Base-by-base conservation (phyloP, 2,888 invertebrate genomes). In the Hylaea fasciaria region DNA sequence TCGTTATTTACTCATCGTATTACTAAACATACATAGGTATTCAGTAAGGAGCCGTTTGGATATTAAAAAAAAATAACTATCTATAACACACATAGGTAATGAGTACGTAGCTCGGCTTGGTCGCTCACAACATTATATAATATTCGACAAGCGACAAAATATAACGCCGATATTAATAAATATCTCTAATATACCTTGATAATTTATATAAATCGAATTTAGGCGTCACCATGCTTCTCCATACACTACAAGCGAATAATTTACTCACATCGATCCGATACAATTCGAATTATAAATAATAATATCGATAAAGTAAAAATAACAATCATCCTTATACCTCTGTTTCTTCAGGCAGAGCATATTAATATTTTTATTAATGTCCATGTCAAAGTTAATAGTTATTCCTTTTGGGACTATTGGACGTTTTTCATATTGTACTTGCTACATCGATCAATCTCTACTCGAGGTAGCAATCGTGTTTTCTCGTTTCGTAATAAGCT, bases 241-340 rank as follows among this genome's bases (percentile, higher is more conserved):
- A 89, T 83, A 81, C 80, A 87, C 90, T 91, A 91, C 87, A 91
- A 91, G 91, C 91, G 78, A 78, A 78, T 72, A 83, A 79, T 81
- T 87, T 89, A 90, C 87, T 89, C 85, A 90, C 88, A 89, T 85
- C 81, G 72, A 85, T 89, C 86, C 87, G 81, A 83, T 78, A 83
- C 74, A 85, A 81, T 85, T 83, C 78, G 78, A 77, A 80, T 80
- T 77, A 80, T 66, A 75, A 77, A 70, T 73, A 66, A 70, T 73
- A 66, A 71, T 72, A 72, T 41, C 61, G 64, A 69, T 59, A 69
- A 66, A 47, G 68, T 68, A 69, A 69, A 65, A 58, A 57, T 46
- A 57, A 60, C 53, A 60, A 55, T 32, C 32, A 47, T 5, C 29
- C 10, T 5, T 44, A 17, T 12, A n/a, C 12, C n/a, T 32, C 32